phyloP scores from a whole-genome alignment of 2,113 vertebrate species.

The Clarias gariepinus region DNA sequence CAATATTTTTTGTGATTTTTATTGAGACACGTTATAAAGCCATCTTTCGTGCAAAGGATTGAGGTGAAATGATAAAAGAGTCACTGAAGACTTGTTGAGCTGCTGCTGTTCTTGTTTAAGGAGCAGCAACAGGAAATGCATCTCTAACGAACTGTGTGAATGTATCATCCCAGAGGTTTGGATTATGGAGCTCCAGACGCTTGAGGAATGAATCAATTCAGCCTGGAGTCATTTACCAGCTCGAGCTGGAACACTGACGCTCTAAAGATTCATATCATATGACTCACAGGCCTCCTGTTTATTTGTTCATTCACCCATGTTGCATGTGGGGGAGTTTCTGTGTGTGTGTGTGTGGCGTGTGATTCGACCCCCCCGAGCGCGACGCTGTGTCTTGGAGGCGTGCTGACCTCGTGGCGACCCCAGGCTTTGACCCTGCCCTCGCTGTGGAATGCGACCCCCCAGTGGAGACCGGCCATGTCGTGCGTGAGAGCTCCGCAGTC shows the following conservation, averaged over 20 bases:
- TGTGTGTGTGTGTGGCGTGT: neutral
- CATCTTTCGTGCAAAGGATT: neutral
- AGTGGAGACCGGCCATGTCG: slow-evolving; percentile 59
- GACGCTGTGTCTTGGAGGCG: slow-evolving; percentile 64
- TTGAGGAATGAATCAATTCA: slow-evolving; percentile 25
- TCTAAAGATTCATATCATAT: slow-evolving; percentile 22
- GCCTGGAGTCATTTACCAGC: slow-evolving; percentile 20
- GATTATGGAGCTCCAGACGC: neutral
- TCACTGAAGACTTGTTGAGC: neutral
- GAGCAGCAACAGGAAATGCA: slow-evolving; percentile 8
- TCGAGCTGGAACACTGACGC: neutral
- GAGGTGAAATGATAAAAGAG: neutral
- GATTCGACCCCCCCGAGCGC: slow-evolving; percentile 30
- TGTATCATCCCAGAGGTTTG: neutral
- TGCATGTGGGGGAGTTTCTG: slow-evolving; percentile 16
- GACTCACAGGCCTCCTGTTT: slow-evolving; percentile 11
- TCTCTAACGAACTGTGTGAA: slow-evolving; percentile 17
- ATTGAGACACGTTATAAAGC: neutral
- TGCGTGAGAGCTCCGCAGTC: slow-evolving; percentile 57
- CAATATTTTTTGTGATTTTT: neutral
- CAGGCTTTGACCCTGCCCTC: slow-evolving; percentile 70
- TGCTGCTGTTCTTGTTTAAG: neutral
- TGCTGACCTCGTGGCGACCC: slow-evolving; percentile 70
- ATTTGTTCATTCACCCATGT: slow-evolving; percentile 9
- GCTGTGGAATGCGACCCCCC: slow-evolving; percentile 71